These are phyloP conservation scores for Carcinoscorpius rotundicauda DNA, from an alignment of 1,140 invertebrate species.

Conservation along the genomic window DNA sequence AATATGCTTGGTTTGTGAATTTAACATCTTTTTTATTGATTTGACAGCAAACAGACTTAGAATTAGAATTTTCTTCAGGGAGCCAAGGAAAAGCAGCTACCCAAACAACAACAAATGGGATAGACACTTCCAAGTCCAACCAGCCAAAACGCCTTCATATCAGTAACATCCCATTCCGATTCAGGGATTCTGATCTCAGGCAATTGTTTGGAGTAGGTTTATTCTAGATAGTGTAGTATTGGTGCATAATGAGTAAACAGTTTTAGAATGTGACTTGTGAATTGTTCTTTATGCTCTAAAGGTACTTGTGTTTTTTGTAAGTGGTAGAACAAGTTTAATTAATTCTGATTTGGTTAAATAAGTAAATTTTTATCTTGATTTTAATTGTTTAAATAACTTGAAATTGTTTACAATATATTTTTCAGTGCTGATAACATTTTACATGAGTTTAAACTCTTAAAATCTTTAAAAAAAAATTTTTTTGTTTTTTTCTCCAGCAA, in stretches of 20 bases:
- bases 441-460: too few species aligned
- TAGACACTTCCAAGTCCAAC: slow-evolving; percentile 13
- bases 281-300: too few species aligned
- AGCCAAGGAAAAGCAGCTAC: slow-evolving; percentile 21
- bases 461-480: slow-evolving; percentile 13
- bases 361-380: too few species aligned
- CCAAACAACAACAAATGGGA: slow-evolving; percentile 19
- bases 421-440: neutral
- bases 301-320: too few species aligned
- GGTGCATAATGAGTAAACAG: too few species aligned
- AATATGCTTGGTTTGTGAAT: too few species aligned
- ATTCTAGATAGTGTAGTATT: too few species aligned
- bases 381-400: neutral
- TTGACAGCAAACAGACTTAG: slow-evolving; percentile 39
- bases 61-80: slow-evolving; percentile 23
- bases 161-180: slow-evolving; percentile 98
- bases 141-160: slow-evolving; percentile 69
- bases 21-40: too few species aligned
- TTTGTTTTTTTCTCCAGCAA: slow-evolving; percentile 63
- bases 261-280: too few species aligned
- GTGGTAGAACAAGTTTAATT: too few species aligned
- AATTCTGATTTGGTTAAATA: too few species aligned
- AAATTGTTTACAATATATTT: neutral
- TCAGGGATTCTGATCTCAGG: slow-evolving; percentile 92
- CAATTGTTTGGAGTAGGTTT: slow-evolving; percentile 92